phyloP scores from a whole-genome alignment of 2,113 vertebrate genomes.

The Corydoras maculifer region DNA sequence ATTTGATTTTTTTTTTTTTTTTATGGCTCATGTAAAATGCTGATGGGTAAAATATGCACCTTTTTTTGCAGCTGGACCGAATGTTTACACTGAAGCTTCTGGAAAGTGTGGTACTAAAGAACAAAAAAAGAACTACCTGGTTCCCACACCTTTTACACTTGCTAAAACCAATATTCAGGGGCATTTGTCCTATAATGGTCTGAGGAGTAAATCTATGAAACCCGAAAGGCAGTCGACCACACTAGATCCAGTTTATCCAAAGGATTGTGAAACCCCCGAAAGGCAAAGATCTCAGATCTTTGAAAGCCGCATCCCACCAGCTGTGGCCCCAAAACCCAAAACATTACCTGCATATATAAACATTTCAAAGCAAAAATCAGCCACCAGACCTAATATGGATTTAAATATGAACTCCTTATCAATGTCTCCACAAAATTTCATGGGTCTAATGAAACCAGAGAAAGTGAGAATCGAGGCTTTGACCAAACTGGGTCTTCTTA shows the following conservation, averaged over 20 bases:
- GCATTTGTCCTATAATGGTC: conserved; percentile 60
- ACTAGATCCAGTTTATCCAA: background rate
- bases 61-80: conserved; percentile 55
- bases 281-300: too few species aligned
- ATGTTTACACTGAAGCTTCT: conserved; percentile 10
- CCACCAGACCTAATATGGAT: background rate
- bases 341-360: conserved; percentile 55
- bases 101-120: conserved; percentile 30
- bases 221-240: conserved; percentile 1
- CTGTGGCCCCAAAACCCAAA: conserved; percentile 73
- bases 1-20: background rate
- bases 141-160: conserved; percentile 54
- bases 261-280: too few species aligned
- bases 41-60: background rate
- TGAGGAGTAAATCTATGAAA: conserved; percentile 52
- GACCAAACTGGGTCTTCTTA: conserved; percentile 79
- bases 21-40: background rate
- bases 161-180: conserved; percentile 51
- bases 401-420: conserved; percentile 4
- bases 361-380: conserved; percentile 59
- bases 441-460: conserved; percentile 46
- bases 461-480: conserved; percentile 74
- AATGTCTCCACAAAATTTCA: conserved; percentile 33
- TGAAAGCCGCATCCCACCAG: conserved; percentile 57
- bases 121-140: conserved; percentile 42